Conservation (phyloP, 35 echinoderm and acorn worm species). For the Holothuria glaberrima region DNA sequence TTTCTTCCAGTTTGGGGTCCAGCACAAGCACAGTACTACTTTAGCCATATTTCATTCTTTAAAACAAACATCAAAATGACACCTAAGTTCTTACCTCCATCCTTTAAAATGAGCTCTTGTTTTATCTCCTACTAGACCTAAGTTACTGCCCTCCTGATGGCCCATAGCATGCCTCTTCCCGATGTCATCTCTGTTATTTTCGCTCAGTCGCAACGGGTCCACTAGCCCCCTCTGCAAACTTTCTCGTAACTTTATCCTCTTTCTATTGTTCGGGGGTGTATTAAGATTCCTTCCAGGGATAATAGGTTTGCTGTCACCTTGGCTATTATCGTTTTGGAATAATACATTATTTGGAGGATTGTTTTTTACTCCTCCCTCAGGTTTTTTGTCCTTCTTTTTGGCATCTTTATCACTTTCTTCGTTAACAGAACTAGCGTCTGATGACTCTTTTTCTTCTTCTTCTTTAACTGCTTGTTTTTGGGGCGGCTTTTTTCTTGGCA, state of each 20-base stretch:
- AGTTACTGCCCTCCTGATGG: constrained; percentile 70
- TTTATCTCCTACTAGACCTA: not conserved
- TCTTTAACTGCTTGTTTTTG: not conserved
- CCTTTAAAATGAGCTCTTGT: constrained; percentile 20
- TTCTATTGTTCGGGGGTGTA: not conserved
- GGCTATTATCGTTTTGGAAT: constrained; percentile 16
- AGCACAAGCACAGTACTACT: not conserved
- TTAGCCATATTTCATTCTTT: not conserved
- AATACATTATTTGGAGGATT: not conserved
- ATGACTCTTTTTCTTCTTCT: constrained; percentile 4
- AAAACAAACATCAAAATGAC: no score
- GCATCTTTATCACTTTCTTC: constrained; percentile 44
- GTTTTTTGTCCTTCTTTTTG: constrained; percentile 46
- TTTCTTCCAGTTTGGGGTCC: not conserved
- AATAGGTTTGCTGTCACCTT: not conserved
- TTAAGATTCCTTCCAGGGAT: constrained; percentile 8
- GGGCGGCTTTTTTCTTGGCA: not conserved
- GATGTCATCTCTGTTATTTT: constrained; percentile 58
- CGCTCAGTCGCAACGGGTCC: constrained; percentile 36
- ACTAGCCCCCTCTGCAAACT: constrained; percentile 54
- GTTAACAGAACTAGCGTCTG: constrained; percentile 29
- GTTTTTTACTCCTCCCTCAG: constrained; percentile 4
- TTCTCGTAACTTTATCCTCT: constrained; percentile 40
- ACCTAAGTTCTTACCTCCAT: constrained; percentile 50
- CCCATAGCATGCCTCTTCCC: constrained; percentile 68